Conservation (phyloP, 2,797 vertebrate species). For the Peromyscus nudipes region DNA sequence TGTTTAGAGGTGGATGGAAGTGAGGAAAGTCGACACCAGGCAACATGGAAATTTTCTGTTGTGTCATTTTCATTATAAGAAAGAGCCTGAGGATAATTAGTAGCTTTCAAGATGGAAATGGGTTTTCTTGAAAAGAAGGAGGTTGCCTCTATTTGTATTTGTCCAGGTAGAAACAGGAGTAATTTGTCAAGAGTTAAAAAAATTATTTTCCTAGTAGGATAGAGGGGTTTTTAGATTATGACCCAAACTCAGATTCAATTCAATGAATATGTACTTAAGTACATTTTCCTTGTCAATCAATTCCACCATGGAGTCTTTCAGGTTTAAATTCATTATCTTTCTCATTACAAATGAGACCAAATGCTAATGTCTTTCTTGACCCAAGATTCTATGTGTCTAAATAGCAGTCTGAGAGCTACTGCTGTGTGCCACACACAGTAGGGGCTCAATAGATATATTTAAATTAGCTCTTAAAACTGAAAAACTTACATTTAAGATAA, state of each 20-base stretch:
- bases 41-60: background rate
- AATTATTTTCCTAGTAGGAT: background rate
- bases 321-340: constrained; percentile 55
- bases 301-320: constrained; percentile 20
- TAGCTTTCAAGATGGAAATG: background rate
- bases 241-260: constrained; percentile 18
- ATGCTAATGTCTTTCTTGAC: constrained; percentile 52
- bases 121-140: constrained; percentile 35
- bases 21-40: background rate
- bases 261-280: background rate
- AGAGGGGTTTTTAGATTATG: background rate
- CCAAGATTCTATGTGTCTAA: constrained; percentile 26
- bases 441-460: constrained; percentile 66
- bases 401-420: constrained; percentile 50
- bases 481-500: constrained; percentile 60
- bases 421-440: constrained; percentile 32
- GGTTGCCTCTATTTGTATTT: constrained; percentile 8
- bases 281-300: constrained; percentile 39
- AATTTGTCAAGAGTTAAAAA: constrained; percentile 17
- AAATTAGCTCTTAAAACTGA: constrained; percentile 65
- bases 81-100: constrained; percentile 19
- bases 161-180: constrained; percentile 40
- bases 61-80: background rate
- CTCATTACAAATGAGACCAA: constrained; percentile 55
- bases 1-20: background rate